Evolutionary conservation across 2,888 invertebrate species (phyloP).

Genomic region (Dascillus cervinus): DNA sequence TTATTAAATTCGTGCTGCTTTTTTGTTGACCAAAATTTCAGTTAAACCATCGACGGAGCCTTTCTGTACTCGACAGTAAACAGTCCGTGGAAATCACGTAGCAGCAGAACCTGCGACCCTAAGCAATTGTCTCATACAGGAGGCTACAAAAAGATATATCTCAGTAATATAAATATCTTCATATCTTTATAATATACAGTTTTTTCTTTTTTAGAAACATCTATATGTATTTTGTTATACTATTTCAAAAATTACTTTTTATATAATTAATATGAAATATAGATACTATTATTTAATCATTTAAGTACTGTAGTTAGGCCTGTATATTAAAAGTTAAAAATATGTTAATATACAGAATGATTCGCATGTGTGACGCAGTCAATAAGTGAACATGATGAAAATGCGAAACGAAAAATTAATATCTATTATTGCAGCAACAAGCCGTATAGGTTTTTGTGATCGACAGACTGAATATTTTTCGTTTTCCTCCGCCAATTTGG

Average conservation of each 20-base stretch:
- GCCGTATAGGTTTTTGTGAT: too few relatives aligned
- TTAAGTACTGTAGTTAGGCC: slow-evolving; percentile 45
- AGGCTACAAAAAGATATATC: slow-evolving; percentile 43
- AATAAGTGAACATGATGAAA: slow-evolving; percentile 31
- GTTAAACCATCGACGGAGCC: slow-evolving; percentile 4
- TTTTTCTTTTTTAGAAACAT: slow-evolving; percentile 42
- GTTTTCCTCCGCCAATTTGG: too few relatives aligned
- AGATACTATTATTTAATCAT: slow-evolving; percentile 44
- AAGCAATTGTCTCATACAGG: slow-evolving; percentile 41
- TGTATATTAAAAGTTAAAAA: slow-evolving; percentile 46
- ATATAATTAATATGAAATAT: slow-evolving; percentile 42
- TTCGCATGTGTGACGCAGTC: slow-evolving; percentile 38
- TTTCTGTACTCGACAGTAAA: slow-evolving; percentile 6
- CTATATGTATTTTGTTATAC: slow-evolving; percentile 38
- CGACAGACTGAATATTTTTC: too few relatives aligned
- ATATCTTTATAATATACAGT: slow-evolving; percentile 41
- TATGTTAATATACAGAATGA: slow-evolving; percentile 45
- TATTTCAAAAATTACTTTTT: slow-evolving; percentile 42
- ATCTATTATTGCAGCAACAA: slow-evolving; percentile 20
- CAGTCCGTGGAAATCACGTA: slow-evolving; percentile 32
- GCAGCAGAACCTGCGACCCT: slow-evolving; percentile 42
- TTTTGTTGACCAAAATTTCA: slow-evolving; percentile 7
- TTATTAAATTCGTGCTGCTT: slow-evolving; percentile 14
- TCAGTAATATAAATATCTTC: slow-evolving; percentile 40
- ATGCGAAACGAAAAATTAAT: slow-evolving; percentile 16